Evolutionary conservation across 2,113 vertebrate species (phyloP), one percentile per base, ranked within the genome.

Genomic region (Ranitomeya imitator): DNA sequence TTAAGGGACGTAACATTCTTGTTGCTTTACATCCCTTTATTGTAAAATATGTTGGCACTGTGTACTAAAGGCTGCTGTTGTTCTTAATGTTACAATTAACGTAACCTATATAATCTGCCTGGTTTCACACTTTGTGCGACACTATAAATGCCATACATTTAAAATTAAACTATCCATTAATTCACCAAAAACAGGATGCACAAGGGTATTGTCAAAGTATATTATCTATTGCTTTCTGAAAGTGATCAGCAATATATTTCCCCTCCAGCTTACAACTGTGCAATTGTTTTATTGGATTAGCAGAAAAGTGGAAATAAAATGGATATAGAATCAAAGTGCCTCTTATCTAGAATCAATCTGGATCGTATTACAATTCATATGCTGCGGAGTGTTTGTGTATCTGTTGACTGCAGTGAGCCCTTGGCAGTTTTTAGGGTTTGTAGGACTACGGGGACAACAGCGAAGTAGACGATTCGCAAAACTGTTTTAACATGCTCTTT

Each of bases 401-500:
- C 89, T 90, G 85, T 90, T 93, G 92, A 91, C 86, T 91, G 89
- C 90, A 85, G 82, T 86, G 90, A 91, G 90, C 89, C 90, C 86
- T 91, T 92, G 91, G 90, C 90, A 88, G 91, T 92, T 92, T 91
- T 92, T 91, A 86, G 65, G 92, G 87, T 89, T 89, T 89, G 78
- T 57, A 79, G 61, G 74, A 92, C 89, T 93, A 89, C 89, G 90
- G 91, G 90, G 91, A 90, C 89, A 91, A 91, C 84, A 85, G 81
- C 90, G 82, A 90, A 92, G 85, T 90, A 91, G 89, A 88, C 92
- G 91, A 90, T 92, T 92, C 91, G 91, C 90, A 91, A 92, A 93
- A 90, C 90, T 90, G 69, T 92, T 92, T 92, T 88, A 90, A 87
- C 84, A 86, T 91, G 91, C 86, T 91, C 90, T 86, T 92, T 91